Evolutionary conservation across 2,797 vertebrate species (phyloP), one percentile per base, ranked within the genome.

Genomic region (Manis pentadactyla): DNA sequence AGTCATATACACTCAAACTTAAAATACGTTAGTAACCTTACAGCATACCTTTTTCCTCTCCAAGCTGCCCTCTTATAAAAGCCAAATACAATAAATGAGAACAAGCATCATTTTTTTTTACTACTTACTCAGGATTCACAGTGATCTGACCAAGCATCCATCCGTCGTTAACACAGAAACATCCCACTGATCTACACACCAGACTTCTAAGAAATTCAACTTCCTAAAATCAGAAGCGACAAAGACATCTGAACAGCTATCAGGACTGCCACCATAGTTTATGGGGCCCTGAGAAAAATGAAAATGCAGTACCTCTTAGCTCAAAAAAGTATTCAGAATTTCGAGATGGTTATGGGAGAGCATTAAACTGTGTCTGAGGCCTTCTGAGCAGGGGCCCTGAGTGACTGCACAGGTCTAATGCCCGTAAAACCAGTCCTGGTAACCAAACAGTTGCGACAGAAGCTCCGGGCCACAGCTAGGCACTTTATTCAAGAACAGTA

Each of bases 161-260:
- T 93, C 83, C 75, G 74, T 81, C 9, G 74, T 87, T 71, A 78
- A 95, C 68, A 87, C 0, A 82, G 68, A 68, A 91, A 74, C 34
- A 87, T 51, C 61, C 87, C 73, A 87, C 69, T 93, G 84, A 93
- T 87, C 71, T 94, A 94, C 39, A 95, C 37, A 37, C 10, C 61
- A 84, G 86, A 79, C 64, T 94, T 87, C 79, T 57, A 87, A 87
- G 63, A 96, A 78, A 57, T 83, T 49, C 51, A 95, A 29, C 75
- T 92, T 94, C 82, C 66, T 84, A 96, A 93, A 93, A 75, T 92
- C 71, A 92, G 75, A 87, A 93, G 64, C 31, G 59, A 37, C 59
- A 77, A 66, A 93, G 66, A 53, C 46, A 92, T 42, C 39, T 66
- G 39, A 91, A 55, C 85, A 90, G 84, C 46, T 37, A 63, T 74